Evolutionary conservation across 2,797 vertebrate species (phyloP), one percentile per base, ranked within the genome.

Genomic region (Rhyacichthys aspro): DNA sequence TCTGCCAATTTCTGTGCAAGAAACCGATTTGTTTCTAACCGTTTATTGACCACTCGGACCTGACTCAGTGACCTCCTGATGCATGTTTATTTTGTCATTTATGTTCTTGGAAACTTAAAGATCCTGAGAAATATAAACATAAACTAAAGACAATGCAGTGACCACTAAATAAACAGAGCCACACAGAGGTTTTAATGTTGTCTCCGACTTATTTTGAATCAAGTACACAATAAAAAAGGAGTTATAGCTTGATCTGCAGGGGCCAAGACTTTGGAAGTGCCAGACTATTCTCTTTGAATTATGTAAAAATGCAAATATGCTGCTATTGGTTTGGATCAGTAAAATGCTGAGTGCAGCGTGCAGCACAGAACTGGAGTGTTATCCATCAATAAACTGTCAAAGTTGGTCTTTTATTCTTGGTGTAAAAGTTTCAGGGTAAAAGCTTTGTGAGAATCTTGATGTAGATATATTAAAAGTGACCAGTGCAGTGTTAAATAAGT

Each of bases 321-420:
- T 34, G 39, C 63, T 44, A 56, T 45, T 23, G 17, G 66, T 49
- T 59, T 60, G 43, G 50, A 11, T 11, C 15, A 1, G 46, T 11
- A 23, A 8, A 57, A 16, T 54, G 69, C 58, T 63, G 63, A 78
- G 9, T 57, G 71, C 18, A 18, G 52, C 12, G 43, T 16, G 19
- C 19, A 23, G 19, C 48, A 43, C 0, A 9, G 15, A 28, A 41
- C 41, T 3, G 41, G 7, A 9, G 37, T 1, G 48, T 18, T 12
- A 38, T 38, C 48, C 34, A 37, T 52, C 49, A 52, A 12, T 12
- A n/a, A 2, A 14, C 12, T 14, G 39, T 41, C 12, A 14, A 12
- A 41, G 39, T 12, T 41, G 39, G 12, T 7, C 39, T 6, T 15
- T 11, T n/a, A n/a, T 7, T 15, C 39, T 41, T 14, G 23, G 23